phyloP scores from a whole-genome alignment of 2,888 invertebrate species.

The Cheiracanthium punctorium region DNA sequence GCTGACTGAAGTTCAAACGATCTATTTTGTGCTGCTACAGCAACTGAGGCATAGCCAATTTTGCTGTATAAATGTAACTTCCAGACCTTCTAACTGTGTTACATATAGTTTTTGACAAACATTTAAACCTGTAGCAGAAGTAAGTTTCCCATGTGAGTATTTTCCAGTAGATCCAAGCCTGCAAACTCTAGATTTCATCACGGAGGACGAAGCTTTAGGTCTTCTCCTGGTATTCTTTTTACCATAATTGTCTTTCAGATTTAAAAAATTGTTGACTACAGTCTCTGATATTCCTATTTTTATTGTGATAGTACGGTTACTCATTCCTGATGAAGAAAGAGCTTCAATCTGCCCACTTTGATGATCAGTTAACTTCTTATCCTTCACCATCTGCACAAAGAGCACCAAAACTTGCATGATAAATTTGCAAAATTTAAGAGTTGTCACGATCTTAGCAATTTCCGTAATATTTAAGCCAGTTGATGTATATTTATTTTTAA shows the following conservation, averaged over 20 bases:
- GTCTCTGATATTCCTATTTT: constrained; percentile 22
- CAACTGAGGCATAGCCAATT: not conserved
- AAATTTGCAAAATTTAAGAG: too few species aligned
- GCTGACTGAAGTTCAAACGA: not conserved
- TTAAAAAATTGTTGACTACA: constrained; percentile 16
- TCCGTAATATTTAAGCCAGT: too few species aligned
- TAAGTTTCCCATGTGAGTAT: too few species aligned
- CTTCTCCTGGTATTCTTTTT: not conserved
- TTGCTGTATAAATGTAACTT: not conserved
- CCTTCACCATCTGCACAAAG: too few species aligned
- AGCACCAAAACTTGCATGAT: too few species aligned
- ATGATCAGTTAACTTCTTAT: too few species aligned
- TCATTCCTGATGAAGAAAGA: constrained; percentile 16
- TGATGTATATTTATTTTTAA: too few species aligned
- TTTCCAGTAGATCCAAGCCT: not conserved
- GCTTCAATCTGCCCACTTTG: not conserved
- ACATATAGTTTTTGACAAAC: not conserved
- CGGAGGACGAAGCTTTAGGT: not conserved
- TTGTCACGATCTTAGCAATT: too few species aligned
- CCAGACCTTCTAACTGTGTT: constrained; percentile 5
- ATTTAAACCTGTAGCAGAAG: not conserved
- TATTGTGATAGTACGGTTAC: not conserved
- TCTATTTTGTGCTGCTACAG: not conserved
- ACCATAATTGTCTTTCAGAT: constrained; percentile 8
- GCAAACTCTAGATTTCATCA: constrained; percentile 14